Base-by-base conservation (phyloP, 2,797 vertebrate genomes). In the Myotis findleyi region DNA sequence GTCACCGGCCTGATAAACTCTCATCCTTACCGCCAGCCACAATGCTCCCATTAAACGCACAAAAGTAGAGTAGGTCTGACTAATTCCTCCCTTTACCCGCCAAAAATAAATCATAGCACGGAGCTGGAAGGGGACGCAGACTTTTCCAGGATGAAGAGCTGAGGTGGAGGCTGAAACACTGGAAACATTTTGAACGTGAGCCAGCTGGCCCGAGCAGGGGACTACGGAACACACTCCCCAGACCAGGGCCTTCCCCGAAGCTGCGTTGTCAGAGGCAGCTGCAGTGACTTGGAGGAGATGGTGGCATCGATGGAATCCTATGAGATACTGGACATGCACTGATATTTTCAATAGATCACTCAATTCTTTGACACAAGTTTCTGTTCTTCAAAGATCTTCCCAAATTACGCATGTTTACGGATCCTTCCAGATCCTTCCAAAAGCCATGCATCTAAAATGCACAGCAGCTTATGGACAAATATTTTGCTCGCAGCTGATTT, bases 31-130 rank as follows among this genome's bases (percentile, higher is more conserved):
- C 69, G 79, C 71, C 30, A 14, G 93, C 81, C 92, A 97, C 94
- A 97, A 93, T 95, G 86, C 51, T 36, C 83, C 94, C 89, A 96
- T 96, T 93, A 95, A 93, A 89, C 88, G 93, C 93, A 41, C 95
- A 87, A 84, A 7, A 95, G 89, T 91, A 95, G 94, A 81, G 92
- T 41, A 94, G 73, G 93, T 85, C 93, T 97, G 97, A 97, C 93
- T 96, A 96, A 97, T 96, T 96, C 95, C 82, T 94, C 95, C 97
- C 92, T 95, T 96, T 51, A 73, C 93, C 75, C 51, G 0, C 93
- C 90, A 95, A 95, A 96, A 97, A 97, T 97, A 97, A 97, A 96
- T 97, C 96, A 95, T 16, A 96, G 92, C 79, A 36, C 38, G 18
- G 72, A 85, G 92, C 93, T 97, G 97, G 96, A 97, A 87, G 47